Base-by-base conservation (phyloP, 1,140 invertebrate species). In the Colletes gigas region DNA sequence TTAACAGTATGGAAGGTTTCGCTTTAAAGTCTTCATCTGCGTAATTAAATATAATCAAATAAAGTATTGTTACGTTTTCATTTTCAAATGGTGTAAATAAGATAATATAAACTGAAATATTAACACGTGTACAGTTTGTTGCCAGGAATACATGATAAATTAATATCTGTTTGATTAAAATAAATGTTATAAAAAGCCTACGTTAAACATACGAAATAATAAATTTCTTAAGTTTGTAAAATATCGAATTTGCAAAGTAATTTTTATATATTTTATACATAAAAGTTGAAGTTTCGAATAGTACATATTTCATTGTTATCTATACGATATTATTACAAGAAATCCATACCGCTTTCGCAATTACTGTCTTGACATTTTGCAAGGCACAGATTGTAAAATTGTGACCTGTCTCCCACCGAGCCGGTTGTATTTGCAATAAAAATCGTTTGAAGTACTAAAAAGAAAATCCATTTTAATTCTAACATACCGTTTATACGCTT, bases 1-100 rank as follows among this genome's bases (percentile, higher is more conserved):
- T 92, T 84, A 96, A 92, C 80, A 94, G 94, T 69, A 94, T 82
- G 3, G 95, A 93, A 83, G 93, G 91, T 78, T 92, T 88, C 59
- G 91, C 89, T 59, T 94, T 94, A 86, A 95, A 96, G 75, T 89
- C 85, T n/a, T 89, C 77, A 75, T 95, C 96, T 94, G 30, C 30
- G 2, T 30, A 30, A 94, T 93, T 95, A 87, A 57, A 30, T 59
- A 17, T 9, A 66, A 59, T 65, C 14, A 17, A 54, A 62, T 39
- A 65, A 19, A 30, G 19, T 4, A 78, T 30, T 59, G 59, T 19
- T 57, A 39, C 54, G 15, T 17, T 54, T 21, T 65, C 44, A 19
- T 63, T 1, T 52, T 68, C 8, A 66, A 47, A 21, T 12, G 15
- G 8, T 47, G 4, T 62, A 17, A 41, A 30, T 30, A 55, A 19